A percentile compares a stretch with the other conserved stretches of the same genome.
phyloP scores from a whole-genome alignment of 2,797 vertebrate species.

The Myotis pilosus region DNA sequence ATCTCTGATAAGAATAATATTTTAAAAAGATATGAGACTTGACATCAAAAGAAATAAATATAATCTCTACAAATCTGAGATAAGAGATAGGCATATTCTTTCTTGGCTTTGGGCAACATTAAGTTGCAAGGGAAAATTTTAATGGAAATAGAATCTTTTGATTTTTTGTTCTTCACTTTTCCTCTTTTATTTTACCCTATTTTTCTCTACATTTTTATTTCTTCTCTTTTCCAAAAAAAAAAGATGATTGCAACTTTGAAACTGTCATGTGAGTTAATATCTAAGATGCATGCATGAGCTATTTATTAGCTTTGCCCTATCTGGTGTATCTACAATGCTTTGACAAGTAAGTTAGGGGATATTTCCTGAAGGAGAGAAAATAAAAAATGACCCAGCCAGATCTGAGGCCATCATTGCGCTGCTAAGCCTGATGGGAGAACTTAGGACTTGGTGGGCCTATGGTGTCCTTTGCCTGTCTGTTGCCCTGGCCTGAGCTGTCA shows the following conservation, averaged over 20 bases:
- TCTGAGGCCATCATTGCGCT: not conserved
- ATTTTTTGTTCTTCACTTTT: not conserved
- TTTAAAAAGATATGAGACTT: constrained; percentile 46
- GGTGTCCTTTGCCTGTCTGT: not conserved
- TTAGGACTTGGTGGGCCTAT: not conserved
- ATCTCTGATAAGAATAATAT: constrained; percentile 55
- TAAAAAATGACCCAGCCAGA: not conserved
- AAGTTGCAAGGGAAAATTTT: constrained; percentile 20
- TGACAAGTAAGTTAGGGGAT: constrained; percentile 42
- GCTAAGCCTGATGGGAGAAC: not conserved
- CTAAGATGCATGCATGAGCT: not conserved
- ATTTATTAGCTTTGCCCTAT: constrained; percentile 39
- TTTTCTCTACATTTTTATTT: not conserved
- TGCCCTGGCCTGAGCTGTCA: not conserved
- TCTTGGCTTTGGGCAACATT: constrained; percentile 39
- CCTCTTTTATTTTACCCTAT: not conserved
- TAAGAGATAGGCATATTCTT: constrained; percentile 67
- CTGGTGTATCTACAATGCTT: constrained; percentile 20
- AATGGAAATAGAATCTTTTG: constrained; percentile 52
- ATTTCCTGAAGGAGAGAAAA: constrained; percentile 13
- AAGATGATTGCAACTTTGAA: not conserved
- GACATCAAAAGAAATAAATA: constrained; percentile 67
- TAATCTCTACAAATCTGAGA: constrained; percentile 45
- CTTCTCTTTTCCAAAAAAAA: not conserved
- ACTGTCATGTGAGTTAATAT: not conserved